Evolutionary conservation across 2,797 vertebrate genomes (phyloP).

Genomic region (Enteromius thamalakanensis): DNA sequence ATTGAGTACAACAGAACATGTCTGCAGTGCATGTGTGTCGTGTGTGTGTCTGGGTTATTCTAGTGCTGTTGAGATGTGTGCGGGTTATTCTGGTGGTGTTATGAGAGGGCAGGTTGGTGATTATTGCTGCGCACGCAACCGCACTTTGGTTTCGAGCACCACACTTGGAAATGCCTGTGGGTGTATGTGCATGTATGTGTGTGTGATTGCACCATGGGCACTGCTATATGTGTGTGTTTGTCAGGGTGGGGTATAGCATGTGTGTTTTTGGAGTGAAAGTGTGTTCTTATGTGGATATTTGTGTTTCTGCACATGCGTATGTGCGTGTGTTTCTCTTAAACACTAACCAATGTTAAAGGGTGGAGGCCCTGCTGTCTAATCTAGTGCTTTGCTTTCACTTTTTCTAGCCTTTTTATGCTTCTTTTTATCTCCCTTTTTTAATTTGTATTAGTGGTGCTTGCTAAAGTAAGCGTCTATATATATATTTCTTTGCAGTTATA

Average conservation of each 20-base stretch:
- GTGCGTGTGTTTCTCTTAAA: conserved; percentile 22
- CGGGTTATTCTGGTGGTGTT: conserved; percentile 80
- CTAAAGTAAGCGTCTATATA: neutral
- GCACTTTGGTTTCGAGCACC: conserved; percentile 49
- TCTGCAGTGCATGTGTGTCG: conserved; percentile 27
- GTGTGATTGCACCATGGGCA: conserved; percentile 19
- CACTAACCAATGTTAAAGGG: conserved; percentile 39
- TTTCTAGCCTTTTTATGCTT: neutral
- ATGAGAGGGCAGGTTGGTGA: conserved; percentile 77
- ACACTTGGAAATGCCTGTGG: conserved; percentile 61
- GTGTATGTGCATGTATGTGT: conserved; percentile 24
- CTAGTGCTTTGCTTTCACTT: neutral
- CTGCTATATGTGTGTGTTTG: conserved; percentile 42
- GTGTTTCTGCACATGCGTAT: conserved; percentile 19
- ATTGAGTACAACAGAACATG: conserved; percentile 5
- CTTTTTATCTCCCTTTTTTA: neutral
- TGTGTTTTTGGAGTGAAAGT: conserved; percentile 38
- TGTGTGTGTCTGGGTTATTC: conserved; percentile 26
- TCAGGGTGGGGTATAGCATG: conserved; percentile 27
- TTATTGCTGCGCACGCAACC: conserved; percentile 73
- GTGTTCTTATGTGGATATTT: conserved; percentile 17
- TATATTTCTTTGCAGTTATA: neutral
- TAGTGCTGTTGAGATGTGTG: conserved; percentile 38
- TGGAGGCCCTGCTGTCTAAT: conserved; percentile 36
- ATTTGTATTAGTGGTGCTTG: neutral